Conservation (phyloP, 2,888 invertebrate species). For the Gymnocheta viridis region DNA sequence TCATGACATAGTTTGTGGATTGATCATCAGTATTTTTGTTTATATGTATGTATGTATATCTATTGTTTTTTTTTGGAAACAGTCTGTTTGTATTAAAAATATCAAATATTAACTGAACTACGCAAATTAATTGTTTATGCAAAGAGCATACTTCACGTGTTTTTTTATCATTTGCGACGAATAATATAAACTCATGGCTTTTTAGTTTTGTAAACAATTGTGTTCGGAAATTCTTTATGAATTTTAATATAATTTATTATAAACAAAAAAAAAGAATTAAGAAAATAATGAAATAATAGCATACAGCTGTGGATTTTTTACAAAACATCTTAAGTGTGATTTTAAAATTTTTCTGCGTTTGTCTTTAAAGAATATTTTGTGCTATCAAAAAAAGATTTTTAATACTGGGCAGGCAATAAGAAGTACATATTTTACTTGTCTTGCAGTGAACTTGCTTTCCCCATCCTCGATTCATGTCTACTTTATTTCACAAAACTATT, state of each 20-base stretch:
- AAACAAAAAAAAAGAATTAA: neutral
- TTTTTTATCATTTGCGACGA: constrained; percentile 28
- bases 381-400: no score
- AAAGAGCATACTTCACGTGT: constrained; percentile 40
- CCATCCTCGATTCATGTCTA: no score
- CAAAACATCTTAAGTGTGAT: neutral
- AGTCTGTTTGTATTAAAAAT: constrained; percentile 3
- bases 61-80: constrained; percentile 11
- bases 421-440: no score
- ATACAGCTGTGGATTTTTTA: neutral
- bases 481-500: no score
- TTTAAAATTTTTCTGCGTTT: neutral
- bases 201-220: constrained; percentile 28
- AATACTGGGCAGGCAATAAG: no score
- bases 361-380: no score
- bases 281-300: neutral
- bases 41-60: no score
- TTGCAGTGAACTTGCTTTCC: no score
- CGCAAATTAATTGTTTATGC: constrained; percentile 67
- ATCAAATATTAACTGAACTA: constrained; percentile 46
- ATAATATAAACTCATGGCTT: neutral
- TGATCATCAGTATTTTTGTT: constrained; percentile 25
- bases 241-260: constrained; percentile 32
- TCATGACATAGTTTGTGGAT: constrained; percentile 14
- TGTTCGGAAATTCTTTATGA: constrained; percentile 38